Evolutionary conservation across 2,888 invertebrate genomes (phyloP), one percentile per base, ranked within the genome.

Genomic region (Calephelis perditalis): DNA sequence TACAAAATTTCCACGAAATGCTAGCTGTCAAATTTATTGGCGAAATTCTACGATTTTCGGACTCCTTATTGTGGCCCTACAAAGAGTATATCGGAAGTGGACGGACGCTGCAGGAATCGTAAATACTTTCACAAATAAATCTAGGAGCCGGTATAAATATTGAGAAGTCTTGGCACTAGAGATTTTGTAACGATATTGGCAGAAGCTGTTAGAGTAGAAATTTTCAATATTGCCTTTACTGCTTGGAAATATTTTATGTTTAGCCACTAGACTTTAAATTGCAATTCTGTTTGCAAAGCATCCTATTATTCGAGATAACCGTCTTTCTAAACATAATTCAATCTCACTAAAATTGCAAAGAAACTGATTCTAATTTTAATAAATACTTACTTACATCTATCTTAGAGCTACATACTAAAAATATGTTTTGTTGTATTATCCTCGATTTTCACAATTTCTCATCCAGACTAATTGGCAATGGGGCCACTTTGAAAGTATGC

Each of bases 51-150:
- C 5, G 40, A 54, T 54, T 54, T 54, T 54, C 52, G 26, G 52
- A 54, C 26, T 11, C 52, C 26, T 10, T 52, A 54, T 54, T 54
- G 36, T 54, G 26, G 26, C 35, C 7, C 52, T 54, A 35, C 52
- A 54, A 54, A 54, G 52, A 54, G 52, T 54, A 54, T 26, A 54
- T 54, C 52, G 52, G 52, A 54, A 54, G 52, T 54, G 11, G 36
- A 35, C 52, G 36, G 11, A 35, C 52, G 52, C 52, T 35, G 52
- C 35, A 35, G 26, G 52, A 52, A 52, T 52, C 26, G 52, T 52
- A 52, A 52, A 52, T 52, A 52, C 52, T 52, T 35, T 11, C 52
- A 11, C 52, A 26, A 52, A 52, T 52, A 52, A 52, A 52, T 54
- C 52, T 35, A 54, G 36, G 11, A 54, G 52, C 40, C 8, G 52